Evolutionary conservation across 1,140 invertebrate species (phyloP), one percentile per base, ranked within the genome.

Genomic region (Aphaenogaster ashmeadi): DNA sequence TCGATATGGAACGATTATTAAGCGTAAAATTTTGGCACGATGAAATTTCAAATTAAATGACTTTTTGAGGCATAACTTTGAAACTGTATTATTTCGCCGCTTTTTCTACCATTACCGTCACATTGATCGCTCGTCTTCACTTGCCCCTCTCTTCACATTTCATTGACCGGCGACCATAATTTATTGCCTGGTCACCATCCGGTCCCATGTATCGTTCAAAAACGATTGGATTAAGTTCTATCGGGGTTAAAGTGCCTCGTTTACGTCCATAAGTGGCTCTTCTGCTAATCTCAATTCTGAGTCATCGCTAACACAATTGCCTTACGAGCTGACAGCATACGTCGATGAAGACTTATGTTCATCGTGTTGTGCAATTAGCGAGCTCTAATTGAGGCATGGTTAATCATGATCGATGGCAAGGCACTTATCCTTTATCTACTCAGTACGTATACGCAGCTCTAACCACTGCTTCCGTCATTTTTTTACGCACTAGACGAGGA

Each of bases 151-250:
- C 6, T n/a, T 67, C 54, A 52, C n/a, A 18, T 78, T 77, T 54
- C 38, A 80, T 91, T 88, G 77, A 66, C 69, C 78, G 62, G 41
- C 11, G 71, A 88, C 60, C 38, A 36, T 86, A 79, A 88, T 90
- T 91, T 38, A 62, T 78, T 41, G 88, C 66, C 72, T 60, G 77
- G 77, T 87, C 72, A 36, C 66, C 77, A 79, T 84, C 86, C 60
- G 72, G 64, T 91, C 69, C 62, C 62, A 56, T 74, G 47, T 44
- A 33, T 80, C 80, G 60, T 75, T 83, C 38, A 56, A 62, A 87
- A 62, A 60, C 88, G 87, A 91, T 91, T 62, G 83, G 87, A 90
- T 91, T 91, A 90, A 91, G 83, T 62, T 54, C 33, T 64, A 64
- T 52, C 38, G 77, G 90, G 90, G 79, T 91, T 90, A 91, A 91